phyloP scores from a whole-genome alignment of 2,888 invertebrate genomes.

The Clunio marinus region DNA sequence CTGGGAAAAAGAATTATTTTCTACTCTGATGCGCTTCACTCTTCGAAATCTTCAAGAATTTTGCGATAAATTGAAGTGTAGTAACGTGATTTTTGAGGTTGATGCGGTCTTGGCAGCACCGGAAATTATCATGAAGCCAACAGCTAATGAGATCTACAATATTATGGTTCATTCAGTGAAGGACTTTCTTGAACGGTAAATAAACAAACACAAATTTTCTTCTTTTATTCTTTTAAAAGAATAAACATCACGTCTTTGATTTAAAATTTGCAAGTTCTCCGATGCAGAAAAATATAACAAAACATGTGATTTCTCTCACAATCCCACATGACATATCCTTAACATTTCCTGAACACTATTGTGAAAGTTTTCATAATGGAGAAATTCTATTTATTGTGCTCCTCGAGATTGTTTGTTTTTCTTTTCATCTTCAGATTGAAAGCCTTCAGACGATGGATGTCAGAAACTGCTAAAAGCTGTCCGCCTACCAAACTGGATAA shows the following conservation, averaged over 20 bases:
- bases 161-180: conserved; percentile 69
- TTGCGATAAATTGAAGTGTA: conserved; percentile 56
- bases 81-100: conserved; percentile 69
- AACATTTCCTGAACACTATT: too few species aligned
- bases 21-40: conserved; percentile 62
- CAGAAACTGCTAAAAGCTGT: conserved; percentile 71
- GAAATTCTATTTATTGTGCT: not conserved
- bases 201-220: too few species aligned
- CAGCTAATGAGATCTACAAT: conserved; percentile 71
- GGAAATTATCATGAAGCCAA: conserved; percentile 71
- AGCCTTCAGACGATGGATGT: conserved; percentile 80
- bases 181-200: conserved; percentile 69
- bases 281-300: too few species aligned
- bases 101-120: conserved; percentile 70
- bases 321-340: too few species aligned
- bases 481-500: conserved; percentile 56
- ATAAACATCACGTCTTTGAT: too few species aligned
- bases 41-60: conserved; percentile 68
- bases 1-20: conserved; percentile 79
- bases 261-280: too few species aligned
- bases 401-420: not conserved
- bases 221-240: too few species aligned
- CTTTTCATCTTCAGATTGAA: conserved; percentile 56
- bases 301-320: too few species aligned
- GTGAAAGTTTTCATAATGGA: too few species aligned